phyloP scores from a whole-genome alignment of 2,888 invertebrate species.

The Drosophila anceps region DNA sequence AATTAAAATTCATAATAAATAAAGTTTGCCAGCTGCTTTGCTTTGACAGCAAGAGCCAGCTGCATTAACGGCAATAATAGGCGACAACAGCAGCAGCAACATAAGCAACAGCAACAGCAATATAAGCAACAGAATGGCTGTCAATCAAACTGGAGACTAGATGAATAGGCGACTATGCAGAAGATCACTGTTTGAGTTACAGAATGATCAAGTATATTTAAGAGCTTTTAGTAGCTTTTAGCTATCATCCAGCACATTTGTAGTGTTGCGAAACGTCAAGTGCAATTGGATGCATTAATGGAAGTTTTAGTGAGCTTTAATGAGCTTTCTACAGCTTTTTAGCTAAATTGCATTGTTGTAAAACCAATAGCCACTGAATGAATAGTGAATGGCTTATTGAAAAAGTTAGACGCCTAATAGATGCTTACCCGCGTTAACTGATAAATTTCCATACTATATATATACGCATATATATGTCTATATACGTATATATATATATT shows the following conservation, averaged over 20 bases:
- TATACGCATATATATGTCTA: background rate
- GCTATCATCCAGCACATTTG: background rate
- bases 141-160: constrained; percentile 3
- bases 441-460: constrained; percentile 13
- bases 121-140: background rate
- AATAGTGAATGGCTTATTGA: background rate
- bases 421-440: constrained; percentile 49
- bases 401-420: background rate
- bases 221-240: background rate
- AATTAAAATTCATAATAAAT: constrained; percentile 21
- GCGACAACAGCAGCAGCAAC: background rate
- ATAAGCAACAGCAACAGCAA: background rate
- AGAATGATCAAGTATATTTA: background rate
- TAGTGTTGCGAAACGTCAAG: background rate
- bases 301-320: background rate
- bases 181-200: background rate
- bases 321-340: background rate
- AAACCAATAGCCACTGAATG: background rate
- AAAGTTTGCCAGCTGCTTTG: constrained; percentile 16
- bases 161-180: background rate
- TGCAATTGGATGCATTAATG: background rate
- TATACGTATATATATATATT: background rate
- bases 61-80: constrained; percentile 11
- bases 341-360: background rate
- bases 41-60: constrained; percentile 10